Evolutionary conservation across 2,797 vertebrate genomes (phyloP).

Genomic region (Eleutherodactylus coqui): DNA sequence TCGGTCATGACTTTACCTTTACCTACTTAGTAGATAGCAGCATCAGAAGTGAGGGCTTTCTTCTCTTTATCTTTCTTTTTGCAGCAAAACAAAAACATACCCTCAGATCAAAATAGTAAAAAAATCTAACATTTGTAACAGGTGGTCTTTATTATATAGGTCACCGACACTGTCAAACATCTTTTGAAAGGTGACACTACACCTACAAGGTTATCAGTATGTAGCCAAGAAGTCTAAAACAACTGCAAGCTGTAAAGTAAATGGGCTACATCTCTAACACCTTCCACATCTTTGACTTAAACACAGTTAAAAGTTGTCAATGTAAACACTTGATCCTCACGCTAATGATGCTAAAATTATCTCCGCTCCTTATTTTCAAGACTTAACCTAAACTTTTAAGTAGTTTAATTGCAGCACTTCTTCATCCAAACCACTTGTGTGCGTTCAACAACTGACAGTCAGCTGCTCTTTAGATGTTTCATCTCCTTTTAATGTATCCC

Average conservation of each 20-base stretch:
- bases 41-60: neutral
- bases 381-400: neutral
- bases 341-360: constrained; percentile 45
- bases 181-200: constrained; percentile 68
- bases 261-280: constrained; percentile 69
- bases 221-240: constrained; percentile 71
- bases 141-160: constrained; percentile 69
- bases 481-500: neutral
- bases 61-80: constrained; percentile 52
- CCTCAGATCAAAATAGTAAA: constrained; percentile 59
- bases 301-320: constrained; percentile 67
- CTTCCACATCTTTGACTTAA: constrained; percentile 63
- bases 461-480: constrained; percentile 1
- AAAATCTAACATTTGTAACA: constrained; percentile 56
- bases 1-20: too few species aligned
- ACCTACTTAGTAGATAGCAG: constrained; percentile 9
- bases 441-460: neutral
- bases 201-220: constrained; percentile 69
- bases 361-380: neutral
- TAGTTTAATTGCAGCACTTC: neutral
- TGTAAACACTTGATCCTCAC: constrained; percentile 65
- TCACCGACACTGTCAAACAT: constrained; percentile 65
- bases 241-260: constrained; percentile 69
- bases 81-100: constrained; percentile 37
- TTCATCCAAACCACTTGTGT: neutral